Evolutionary conservation across 2,888 invertebrate species (phyloP).

Genomic region (Oligia strigilis): DNA sequence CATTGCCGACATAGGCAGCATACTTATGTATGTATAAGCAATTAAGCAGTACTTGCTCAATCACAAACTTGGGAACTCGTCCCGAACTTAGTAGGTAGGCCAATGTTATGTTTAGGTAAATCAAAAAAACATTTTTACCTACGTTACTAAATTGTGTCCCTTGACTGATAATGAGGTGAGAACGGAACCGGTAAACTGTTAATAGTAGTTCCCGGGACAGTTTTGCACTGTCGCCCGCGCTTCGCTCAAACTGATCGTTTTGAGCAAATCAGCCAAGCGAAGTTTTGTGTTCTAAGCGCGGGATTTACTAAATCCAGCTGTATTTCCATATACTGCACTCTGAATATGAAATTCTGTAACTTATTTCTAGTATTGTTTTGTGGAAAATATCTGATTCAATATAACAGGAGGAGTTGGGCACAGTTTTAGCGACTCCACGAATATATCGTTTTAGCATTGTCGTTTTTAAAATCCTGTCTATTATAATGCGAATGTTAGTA

Average conservation of each 20-base stretch:
- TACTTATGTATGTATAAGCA: background rate
- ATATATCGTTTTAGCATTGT: slow-evolving; percentile 19
- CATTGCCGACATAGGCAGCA: background rate
- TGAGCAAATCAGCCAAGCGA: slow-evolving; percentile 77
- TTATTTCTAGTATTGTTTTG: slow-evolving; percentile 62
- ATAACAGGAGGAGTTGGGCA: slow-evolving; percentile 29
- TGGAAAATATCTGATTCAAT: slow-evolving; percentile 53
- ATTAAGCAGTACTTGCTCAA: slow-evolving; percentile 17
- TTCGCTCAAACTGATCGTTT: slow-evolving; percentile 75
- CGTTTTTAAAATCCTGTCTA: slow-evolving; percentile 6
- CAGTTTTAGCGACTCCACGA: slow-evolving; percentile 12
- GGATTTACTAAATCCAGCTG: slow-evolving; percentile 76
- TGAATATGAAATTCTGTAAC: slow-evolving; percentile 68
- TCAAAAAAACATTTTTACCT: slow-evolving; percentile 36
- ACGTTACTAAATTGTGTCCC: slow-evolving; percentile 3
- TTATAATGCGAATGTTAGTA: slow-evolving; percentile 3
- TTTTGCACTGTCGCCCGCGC: slow-evolving; percentile 71
- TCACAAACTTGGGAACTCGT: slow-evolving; percentile 39
- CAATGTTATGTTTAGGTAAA: slow-evolving; percentile 45
- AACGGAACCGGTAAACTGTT: background rate
- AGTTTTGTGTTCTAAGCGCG: slow-evolving; percentile 79
- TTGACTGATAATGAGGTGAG: slow-evolving; percentile 36
- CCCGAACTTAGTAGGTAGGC: slow-evolving; percentile 37
- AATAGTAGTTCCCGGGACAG: slow-evolving; percentile 59
- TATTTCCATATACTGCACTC: slow-evolving; percentile 68